Conservation (phyloP, 2,888 invertebrate genomes). For the Polydrusus cervinus region DNA sequence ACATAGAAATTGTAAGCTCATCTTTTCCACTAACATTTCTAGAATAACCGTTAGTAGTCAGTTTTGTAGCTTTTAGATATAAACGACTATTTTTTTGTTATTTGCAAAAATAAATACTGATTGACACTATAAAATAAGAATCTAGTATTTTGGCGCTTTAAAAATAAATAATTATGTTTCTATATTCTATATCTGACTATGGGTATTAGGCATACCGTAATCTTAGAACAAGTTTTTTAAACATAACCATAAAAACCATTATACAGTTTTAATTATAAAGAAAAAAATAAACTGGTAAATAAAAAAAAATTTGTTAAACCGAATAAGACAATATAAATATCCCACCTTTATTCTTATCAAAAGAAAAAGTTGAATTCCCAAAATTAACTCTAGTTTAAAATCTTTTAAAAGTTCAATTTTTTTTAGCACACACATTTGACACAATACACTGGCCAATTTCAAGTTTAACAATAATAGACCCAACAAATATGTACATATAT, state of each 20-base stretch:
- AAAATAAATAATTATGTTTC: conserved; percentile 23
- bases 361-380: background rate
- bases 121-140: background rate
- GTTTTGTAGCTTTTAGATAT: background rate
- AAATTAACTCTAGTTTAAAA: background rate
- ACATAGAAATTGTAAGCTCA: conserved; percentile 19
- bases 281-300: background rate
- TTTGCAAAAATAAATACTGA: conserved; percentile 23
- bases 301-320: no score
- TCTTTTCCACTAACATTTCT: background rate
- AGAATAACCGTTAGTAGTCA: background rate
- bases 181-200: conserved; percentile 11
- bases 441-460: conserved; percentile 18
- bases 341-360: no score
- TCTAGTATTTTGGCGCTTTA: conserved; percentile 15
- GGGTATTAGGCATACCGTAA: background rate
- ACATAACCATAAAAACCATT: background rate
- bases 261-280: background rate
- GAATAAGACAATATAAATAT: background rate
- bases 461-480: conserved; percentile 4
- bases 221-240: conserved; percentile 8
- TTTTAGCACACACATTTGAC: conserved; percentile 8
- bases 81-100: background rate
- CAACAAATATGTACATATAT: background rate
- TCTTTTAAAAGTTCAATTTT: background rate